Percentiles rank a stretch among this genome's conserved stretches.
These are phyloP conservation scores for Pseudomyrmex sp. DNA, from an alignment of 1,140 invertebrate genomes.

Conservation along the genomic window DNA sequence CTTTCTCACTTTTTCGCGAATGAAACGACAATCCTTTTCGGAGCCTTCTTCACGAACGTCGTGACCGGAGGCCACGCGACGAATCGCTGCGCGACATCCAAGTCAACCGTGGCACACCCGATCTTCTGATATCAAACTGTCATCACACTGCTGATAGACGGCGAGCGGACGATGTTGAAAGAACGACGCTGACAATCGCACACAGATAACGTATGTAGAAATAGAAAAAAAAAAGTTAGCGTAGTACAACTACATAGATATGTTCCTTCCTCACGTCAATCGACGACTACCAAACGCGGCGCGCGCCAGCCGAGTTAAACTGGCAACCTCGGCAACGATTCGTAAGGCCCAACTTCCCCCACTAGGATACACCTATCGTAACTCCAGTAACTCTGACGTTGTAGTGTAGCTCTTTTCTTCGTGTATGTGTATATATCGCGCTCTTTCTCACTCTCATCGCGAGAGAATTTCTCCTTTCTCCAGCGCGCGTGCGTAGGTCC, in stretches of 20 bases:
- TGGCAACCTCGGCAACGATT: slow-evolving; percentile 68
- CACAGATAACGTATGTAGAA: slow-evolving; percentile 23
- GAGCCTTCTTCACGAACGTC: slow-evolving; percentile 38
- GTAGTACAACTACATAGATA: not conserved
- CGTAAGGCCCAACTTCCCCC: slow-evolving; percentile 73
- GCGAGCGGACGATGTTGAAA: not conserved
- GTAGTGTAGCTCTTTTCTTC: slow-evolving; percentile 24
- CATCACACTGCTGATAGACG: not conserved
- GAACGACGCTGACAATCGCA: slow-evolving; percentile 3
- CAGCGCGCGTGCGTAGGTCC: slow-evolving; percentile 1
- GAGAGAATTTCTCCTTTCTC: slow-evolving; percentile 42
- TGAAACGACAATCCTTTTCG: slow-evolving; percentile 46
- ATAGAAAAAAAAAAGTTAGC: slow-evolving; percentile 4
- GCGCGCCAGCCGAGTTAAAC: slow-evolving; percentile 63
- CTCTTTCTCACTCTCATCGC: slow-evolving; percentile 18
- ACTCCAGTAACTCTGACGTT: not conserved
- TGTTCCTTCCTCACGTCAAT: slow-evolving; percentile 44
- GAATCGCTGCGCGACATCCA: slow-evolving; percentile 23
- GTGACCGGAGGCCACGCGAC: slow-evolving; percentile 32
- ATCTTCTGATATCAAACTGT: not conserved
- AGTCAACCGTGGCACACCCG: not conserved
- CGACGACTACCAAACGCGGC: slow-evolving; percentile 27
- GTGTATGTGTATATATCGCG: not conserved
- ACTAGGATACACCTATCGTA: slow-evolving; percentile 1
- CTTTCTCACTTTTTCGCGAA: slow-evolving; percentile 41